Evolutionary conservation across 1,140 invertebrate species (phyloP).

Genomic region (Drosophila nannoptera): DNA sequence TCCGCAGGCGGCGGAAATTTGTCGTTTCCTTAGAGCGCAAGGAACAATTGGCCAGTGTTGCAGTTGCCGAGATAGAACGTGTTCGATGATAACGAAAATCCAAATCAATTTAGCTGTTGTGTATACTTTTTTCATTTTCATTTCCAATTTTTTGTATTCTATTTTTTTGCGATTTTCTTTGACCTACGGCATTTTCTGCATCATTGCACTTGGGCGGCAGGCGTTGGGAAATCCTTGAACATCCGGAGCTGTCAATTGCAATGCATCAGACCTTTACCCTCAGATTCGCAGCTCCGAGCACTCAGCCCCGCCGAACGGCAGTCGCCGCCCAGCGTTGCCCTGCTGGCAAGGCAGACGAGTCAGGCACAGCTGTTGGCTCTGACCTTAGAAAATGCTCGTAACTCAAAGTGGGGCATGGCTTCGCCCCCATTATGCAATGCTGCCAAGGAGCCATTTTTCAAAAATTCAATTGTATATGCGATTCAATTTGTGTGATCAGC

Average conservation of each 20-base stretch:
- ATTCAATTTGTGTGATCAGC: constrained; percentile 74
- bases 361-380: constrained; percentile 53
- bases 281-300: neutral
- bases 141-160: neutral
- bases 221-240: constrained; percentile 40
- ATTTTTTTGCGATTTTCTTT: constrained; percentile 25
- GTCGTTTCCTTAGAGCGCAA: no score
- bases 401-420: constrained; percentile 48
- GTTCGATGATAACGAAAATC: neutral
- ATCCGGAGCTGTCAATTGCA: constrained; percentile 61
- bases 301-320: no score
- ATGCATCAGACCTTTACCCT: constrained; percentile 45
- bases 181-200: constrained; percentile 56
- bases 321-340: neutral
- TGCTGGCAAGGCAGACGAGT: constrained; percentile 24
- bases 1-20: no score
- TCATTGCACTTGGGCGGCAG: constrained; percentile 51
- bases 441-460: constrained; percentile 45
- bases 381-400: constrained; percentile 67
- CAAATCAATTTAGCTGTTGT: neutral
- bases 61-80: neutral
- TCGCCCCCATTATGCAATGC: constrained; percentile 48
- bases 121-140: neutral
- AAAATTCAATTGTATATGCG: constrained; percentile 72
- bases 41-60: neutral